These are phyloP conservation scores for Dolichallabes microphthalmus DNA, from an alignment of 2,113 vertebrate genomes.

Conservation along the genomic window DNA sequence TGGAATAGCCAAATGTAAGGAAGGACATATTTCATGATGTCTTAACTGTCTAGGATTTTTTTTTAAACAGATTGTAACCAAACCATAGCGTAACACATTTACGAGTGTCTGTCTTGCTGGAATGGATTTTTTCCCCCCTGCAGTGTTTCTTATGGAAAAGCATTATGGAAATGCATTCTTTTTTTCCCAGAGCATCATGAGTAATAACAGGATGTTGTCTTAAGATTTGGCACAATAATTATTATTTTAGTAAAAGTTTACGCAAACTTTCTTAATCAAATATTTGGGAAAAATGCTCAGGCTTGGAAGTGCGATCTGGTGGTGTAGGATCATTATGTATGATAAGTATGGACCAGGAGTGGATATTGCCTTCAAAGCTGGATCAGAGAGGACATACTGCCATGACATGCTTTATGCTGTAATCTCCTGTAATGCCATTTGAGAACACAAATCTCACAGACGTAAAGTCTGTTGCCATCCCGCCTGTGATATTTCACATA, in stretches of 20 bases:
- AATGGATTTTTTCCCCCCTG: background rate
- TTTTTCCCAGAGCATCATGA: background rate
- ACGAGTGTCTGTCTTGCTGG: background rate
- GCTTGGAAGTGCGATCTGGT: background rate
- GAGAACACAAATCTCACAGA: background rate
- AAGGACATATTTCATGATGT: background rate
- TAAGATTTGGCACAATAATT: background rate
- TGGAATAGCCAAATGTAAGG: background rate
- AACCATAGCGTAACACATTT: background rate
- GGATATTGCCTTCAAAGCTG: background rate
- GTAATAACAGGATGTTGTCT: background rate
- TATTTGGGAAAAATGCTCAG: background rate
- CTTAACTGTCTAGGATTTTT: background rate
- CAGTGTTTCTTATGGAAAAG: background rate
- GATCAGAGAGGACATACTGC: background rate
- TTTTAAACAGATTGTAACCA: background rate
- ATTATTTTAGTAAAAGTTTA: background rate
- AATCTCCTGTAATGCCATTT: background rate
- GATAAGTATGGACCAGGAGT: background rate
- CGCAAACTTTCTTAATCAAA: background rate
- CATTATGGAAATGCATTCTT: background rate
- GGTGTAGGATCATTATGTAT: background rate
- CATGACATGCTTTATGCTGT: background rate
- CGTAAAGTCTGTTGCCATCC: background rate
- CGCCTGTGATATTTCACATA: background rate